Conservation (phyloP, 2,888 invertebrate genomes). For the Heliothis peltigera region DNA sequence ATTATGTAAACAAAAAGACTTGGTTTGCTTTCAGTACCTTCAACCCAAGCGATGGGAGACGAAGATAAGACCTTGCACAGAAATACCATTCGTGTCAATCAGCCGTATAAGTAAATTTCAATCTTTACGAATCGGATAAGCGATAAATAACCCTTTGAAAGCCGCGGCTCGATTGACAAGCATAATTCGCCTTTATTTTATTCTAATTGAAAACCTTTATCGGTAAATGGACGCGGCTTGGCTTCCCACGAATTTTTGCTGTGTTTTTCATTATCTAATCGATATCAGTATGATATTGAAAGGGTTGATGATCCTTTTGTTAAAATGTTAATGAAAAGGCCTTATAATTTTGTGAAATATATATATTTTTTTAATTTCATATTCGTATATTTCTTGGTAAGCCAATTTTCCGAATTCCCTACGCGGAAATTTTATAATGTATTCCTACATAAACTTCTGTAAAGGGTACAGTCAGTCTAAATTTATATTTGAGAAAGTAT, state of each 20-base stretch:
- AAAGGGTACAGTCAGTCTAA: neutral
- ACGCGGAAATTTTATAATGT: too few relatives aligned
- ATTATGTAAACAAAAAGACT: constrained; percentile 60
- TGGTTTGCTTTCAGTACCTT: constrained; percentile 39
- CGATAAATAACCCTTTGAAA: constrained; percentile 58
- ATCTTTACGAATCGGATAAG: constrained; percentile 54
- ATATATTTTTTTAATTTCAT: neutral
- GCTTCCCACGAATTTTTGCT: constrained; percentile 34
- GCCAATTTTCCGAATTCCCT: neutral
- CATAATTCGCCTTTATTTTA: constrained; percentile 53
- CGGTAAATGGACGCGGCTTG: constrained; percentile 27
- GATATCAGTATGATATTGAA: constrained; percentile 26
- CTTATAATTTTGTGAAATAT: neutral
- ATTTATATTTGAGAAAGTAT: constrained; percentile 29
- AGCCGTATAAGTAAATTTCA: constrained; percentile 59
- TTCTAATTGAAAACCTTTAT: constrained; percentile 42
- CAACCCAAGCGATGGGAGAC: constrained; percentile 54
- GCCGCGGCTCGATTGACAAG: constrained; percentile 39
- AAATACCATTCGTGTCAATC: constrained; percentile 60
- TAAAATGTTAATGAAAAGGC: neutral
- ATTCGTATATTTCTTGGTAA: neutral
- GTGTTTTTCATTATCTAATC: constrained; percentile 33
- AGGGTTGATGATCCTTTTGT: constrained; percentile 25
- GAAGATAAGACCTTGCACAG: constrained; percentile 54
- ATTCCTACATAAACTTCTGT: neutral